Conservation (phyloP, 2,888 invertebrate genomes). For the Hypena proboscidalis region DNA sequence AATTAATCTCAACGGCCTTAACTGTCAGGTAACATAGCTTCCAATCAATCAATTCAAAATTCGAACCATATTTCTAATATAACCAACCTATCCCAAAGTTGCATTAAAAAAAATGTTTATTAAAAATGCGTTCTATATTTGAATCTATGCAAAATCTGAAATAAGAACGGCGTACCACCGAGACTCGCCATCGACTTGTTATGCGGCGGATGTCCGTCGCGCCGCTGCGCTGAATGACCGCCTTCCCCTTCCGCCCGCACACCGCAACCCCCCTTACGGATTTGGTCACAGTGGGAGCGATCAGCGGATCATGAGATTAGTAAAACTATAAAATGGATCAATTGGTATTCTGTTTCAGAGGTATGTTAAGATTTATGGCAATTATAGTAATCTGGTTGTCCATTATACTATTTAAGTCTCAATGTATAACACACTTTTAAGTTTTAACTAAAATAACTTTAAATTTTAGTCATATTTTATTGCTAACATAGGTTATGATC, state of each 20-base stretch:
- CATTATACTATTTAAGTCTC: too few relatives aligned
- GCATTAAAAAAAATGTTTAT: constrained; percentile 23
- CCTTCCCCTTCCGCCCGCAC: constrained; percentile 77
- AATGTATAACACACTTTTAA: too few relatives aligned
- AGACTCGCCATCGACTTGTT: constrained; percentile 83
- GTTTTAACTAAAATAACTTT: too few relatives aligned
- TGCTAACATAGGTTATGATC: too few relatives aligned
- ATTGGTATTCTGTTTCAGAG: too few relatives aligned
- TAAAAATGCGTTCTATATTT: constrained; percentile 57
- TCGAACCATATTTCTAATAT: constrained; percentile 1
- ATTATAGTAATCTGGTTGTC: too few relatives aligned
- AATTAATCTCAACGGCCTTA: too few relatives aligned
- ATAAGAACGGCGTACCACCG: constrained; percentile 69
- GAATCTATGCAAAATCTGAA: constrained; percentile 73
- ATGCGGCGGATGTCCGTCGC: constrained; percentile 86
- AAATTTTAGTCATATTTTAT: too few relatives aligned
- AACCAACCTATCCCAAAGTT: not conserved
- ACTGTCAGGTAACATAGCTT: too few relatives aligned
- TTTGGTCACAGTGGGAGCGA: constrained; percentile 39
- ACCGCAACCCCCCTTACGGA: constrained; percentile 48
- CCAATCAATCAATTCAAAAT: constrained; percentile 4
- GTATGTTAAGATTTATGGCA: too few relatives aligned
- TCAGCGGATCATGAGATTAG: constrained; percentile 36
- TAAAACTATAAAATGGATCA: too few relatives aligned
- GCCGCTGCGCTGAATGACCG: constrained; percentile 85